These are phyloP conservation scores for Drosophila mojavensis DNA, from an alignment of 1,140 invertebrate genomes.

Conservation along the genomic window DNA sequence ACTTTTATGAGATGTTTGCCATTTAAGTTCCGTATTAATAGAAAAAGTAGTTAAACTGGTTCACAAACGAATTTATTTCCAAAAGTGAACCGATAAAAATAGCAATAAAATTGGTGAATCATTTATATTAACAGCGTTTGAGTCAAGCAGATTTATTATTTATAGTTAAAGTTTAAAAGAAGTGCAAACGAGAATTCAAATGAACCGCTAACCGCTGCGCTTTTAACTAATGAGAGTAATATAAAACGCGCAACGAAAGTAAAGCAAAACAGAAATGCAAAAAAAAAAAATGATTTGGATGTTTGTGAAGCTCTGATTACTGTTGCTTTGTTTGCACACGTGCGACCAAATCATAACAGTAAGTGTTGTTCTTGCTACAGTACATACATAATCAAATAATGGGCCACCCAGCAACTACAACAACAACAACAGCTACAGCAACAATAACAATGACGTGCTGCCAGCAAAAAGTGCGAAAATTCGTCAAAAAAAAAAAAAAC, in stretches of 20 bases:
- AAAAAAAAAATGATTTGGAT: neutral
- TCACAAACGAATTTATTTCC: no score
- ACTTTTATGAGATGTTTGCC: no score
- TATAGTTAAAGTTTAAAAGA: no score
- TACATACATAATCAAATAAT: constrained; percentile 68
- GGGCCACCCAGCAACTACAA: constrained; percentile 32
- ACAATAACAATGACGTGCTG: constrained; percentile 4
- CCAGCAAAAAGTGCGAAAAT: constrained; percentile 15
- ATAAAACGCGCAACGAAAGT: neutral
- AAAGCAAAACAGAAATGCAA: neutral
- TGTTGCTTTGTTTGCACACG: constrained; percentile 62
- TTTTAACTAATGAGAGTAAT: neutral
- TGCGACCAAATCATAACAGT: constrained; percentile 56
- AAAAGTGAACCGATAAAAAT: no score
- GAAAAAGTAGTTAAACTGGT: no score
- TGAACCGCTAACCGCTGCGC: neutral
- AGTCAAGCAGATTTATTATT: no score
- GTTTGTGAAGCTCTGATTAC: constrained; percentile 16
- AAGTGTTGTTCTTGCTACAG: constrained; percentile 35
- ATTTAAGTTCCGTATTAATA: no score
- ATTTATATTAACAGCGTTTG: no score
- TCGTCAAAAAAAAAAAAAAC: neutral
- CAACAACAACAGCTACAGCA: constrained; percentile 5
- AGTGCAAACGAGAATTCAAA: neutral
- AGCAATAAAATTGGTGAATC: no score